Percentiles rank a stretch among this genome's conserved stretches.
These are phyloP conservation scores for Spilogale gracilis DNA, from an alignment of 2,113 vertebrate genomes.

Conservation along the genomic window DNA sequence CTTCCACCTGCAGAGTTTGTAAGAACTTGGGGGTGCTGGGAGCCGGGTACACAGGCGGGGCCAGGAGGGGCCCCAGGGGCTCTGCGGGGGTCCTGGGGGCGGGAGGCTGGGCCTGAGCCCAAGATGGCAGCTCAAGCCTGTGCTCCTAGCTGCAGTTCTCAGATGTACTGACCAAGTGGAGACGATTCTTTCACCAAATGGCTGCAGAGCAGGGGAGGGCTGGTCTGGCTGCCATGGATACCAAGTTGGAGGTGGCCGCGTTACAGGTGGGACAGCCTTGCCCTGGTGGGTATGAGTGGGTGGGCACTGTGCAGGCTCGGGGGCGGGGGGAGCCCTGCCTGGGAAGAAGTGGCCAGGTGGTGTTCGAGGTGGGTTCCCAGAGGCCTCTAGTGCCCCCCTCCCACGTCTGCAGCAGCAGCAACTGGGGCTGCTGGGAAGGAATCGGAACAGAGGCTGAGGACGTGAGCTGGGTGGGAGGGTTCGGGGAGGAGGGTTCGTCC, in stretches of 20 bases:
- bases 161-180: slow-evolving; percentile 95
- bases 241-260: slow-evolving; percentile 90
- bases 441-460: too few species aligned
- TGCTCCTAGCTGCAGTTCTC: slow-evolving; percentile 92
- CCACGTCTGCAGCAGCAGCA: not conserved
- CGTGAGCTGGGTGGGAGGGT: fast-evolving
- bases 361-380: not conserved
- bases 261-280: slow-evolving; percentile 89
- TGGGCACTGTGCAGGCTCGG: not conserved
- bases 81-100: not conserved
- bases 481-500: not conserved
- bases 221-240: slow-evolving; percentile 86
- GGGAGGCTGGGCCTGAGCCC: fast-evolving
- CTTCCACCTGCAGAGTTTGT: not conserved
- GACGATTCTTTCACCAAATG: slow-evolving; percentile 92
- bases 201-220: slow-evolving; percentile 91
- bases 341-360: fast-evolving
- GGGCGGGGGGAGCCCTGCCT: not conserved
- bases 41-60: not conserved
- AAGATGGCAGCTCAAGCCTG: not conserved
- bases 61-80: not conserved
- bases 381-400: not conserved
- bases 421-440: not conserved
- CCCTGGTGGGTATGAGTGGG: fast-evolving
- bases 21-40: not conserved